Conservation (phyloP, 2,888 invertebrate species). For the Dryococelus australis region DNA sequence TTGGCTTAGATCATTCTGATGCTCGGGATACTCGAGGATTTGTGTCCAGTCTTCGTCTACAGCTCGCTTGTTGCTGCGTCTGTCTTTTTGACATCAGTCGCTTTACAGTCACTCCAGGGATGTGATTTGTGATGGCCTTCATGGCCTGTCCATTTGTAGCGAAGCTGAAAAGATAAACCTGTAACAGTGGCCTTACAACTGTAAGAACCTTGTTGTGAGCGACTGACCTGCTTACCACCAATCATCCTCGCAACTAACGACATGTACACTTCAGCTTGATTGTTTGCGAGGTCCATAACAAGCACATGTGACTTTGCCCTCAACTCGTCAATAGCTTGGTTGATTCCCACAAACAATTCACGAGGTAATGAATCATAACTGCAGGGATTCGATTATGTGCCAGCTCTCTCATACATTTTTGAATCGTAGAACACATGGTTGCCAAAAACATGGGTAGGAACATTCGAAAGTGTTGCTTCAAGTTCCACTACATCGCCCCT, state of each 20-base stretch:
- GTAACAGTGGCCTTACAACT: neutral
- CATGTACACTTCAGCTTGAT: neutral
- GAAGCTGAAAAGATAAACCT: neutral
- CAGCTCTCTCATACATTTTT: neutral
- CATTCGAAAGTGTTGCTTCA: neutral
- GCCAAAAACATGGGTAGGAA: neutral
- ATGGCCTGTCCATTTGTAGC: neutral
- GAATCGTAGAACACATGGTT: neutral
- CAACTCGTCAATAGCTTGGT: neutral
- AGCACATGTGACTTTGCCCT: neutral
- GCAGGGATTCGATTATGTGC: neutral
- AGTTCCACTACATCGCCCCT: neutral
- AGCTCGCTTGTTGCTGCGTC: neutral
- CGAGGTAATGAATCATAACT: neutral
- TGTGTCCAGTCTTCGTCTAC: neutral
- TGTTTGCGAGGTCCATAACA: neutral
- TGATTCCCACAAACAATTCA: neutral
- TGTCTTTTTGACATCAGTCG: neutral
- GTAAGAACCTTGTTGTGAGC: neutral
- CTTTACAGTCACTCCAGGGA: neutral
- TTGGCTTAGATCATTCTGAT: neutral
- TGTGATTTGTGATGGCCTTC: neutral
- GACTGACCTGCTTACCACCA: neutral
- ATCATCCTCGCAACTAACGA: neutral
- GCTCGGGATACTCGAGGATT: neutral